A percentile compares a stretch with the other conserved stretches of the same genome.
These are phyloP conservation scores for Latrodectus hesperus DNA, from an alignment of 2,888 invertebrate genomes.

Conservation along the genomic window DNA sequence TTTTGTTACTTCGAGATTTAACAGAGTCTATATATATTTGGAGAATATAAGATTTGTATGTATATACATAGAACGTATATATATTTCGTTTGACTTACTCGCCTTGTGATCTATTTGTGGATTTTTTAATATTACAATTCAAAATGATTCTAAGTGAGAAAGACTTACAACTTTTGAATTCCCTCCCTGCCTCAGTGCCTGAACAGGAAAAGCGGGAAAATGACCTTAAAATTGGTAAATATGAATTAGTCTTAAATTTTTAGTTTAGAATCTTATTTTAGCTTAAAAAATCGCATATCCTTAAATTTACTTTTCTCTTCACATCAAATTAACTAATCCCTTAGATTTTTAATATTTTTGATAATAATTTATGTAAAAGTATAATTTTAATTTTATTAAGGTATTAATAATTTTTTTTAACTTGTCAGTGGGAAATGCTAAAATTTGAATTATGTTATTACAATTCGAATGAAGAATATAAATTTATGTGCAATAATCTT, in stretches of 20 bases:
- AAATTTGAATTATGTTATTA: too few species aligned
- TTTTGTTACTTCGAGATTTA: constrained; percentile 38
- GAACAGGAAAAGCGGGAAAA: constrained; percentile 71
- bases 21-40: constrained; percentile 25
- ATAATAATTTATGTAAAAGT: too few species aligned
- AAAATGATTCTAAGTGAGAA: constrained; percentile 72
- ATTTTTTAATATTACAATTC: constrained; percentile 35
- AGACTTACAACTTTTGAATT: constrained; percentile 72
- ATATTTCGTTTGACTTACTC: constrained; percentile 12
- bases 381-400: too few species aligned
- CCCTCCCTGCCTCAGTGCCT: constrained; percentile 69
- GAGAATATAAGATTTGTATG: constrained; percentile 4
- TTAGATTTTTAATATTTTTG: too few species aligned
- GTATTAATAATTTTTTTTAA: too few species aligned
- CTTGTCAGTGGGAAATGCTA: too few species aligned
- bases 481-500: too few species aligned
- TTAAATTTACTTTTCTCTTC: too few species aligned
- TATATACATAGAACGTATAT: not conserved
- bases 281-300: too few species aligned
- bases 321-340: too few species aligned
- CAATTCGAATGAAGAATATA: too few species aligned
- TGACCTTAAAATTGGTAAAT: constrained; percentile 72
- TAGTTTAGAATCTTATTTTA: too few species aligned
- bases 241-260: not conserved
- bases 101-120: constrained; percentile 25